Evolutionary conservation across 2,888 invertebrate species (phyloP).

Genomic region (Pheosia tremula): DNA sequence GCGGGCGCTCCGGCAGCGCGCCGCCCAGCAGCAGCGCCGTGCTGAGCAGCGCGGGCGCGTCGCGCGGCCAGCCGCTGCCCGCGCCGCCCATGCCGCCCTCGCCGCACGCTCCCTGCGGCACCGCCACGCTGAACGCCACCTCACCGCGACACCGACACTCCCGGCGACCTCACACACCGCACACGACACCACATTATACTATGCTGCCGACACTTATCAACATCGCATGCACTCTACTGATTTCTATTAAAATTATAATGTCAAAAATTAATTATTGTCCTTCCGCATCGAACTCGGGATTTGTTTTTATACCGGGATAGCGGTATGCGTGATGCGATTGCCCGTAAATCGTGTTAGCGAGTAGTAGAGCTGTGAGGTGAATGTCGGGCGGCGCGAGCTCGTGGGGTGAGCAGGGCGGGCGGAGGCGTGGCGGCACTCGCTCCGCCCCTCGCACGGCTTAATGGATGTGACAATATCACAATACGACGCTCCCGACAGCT

Average conservation of each 20-base stretch:
- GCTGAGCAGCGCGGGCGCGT: conserved; percentile 78
- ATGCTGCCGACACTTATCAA: conserved; percentile 35
- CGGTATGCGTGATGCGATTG: conserved; percentile 75
- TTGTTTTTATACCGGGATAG: conserved; percentile 48
- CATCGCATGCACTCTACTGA: conserved; percentile 21
- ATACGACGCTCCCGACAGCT: conserved; percentile 76
- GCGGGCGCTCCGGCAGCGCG: conserved; percentile 76
- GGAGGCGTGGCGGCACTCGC: conserved; percentile 61
- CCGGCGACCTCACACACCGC: conserved; percentile 18
- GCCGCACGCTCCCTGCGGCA: conserved; percentile 58
- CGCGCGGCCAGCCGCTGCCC: conserved; percentile 72
- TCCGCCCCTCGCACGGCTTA: conserved; percentile 69
- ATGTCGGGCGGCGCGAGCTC: conserved; percentile 40
- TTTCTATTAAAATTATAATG: conserved; percentile 10
- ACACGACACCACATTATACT: conserved; percentile 39
- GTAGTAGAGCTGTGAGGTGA: conserved; percentile 42
- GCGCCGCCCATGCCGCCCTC: conserved; percentile 66
- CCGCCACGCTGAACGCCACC: conserved; percentile 60
- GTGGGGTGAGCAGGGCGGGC: conserved; percentile 41
- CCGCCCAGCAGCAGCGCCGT: conserved; percentile 81
- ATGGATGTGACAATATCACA: conserved; percentile 83
- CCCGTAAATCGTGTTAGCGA: conserved; percentile 76
- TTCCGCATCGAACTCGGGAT: not conserved
- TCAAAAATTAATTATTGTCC: conserved; percentile 7
- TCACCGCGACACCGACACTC: conserved; percentile 38